Conservation (phyloP, 1,140 invertebrate genomes). For the Calycopis cecrops region DNA sequence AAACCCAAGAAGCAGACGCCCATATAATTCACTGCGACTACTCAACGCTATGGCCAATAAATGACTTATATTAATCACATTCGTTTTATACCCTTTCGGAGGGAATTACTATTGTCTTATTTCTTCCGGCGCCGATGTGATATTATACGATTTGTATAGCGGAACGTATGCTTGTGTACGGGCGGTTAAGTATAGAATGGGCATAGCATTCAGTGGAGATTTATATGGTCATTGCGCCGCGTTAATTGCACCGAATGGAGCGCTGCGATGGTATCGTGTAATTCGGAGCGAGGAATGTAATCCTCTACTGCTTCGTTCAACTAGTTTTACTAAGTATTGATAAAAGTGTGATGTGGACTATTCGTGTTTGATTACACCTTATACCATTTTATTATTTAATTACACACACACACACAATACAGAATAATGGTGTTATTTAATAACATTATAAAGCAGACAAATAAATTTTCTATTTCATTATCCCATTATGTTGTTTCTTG, state of each 20-base stretch:
- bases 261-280: constrained; percentile 57
- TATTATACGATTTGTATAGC: not conserved
- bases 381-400: too few species aligned
- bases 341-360: not conserved
- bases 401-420: too few species aligned
- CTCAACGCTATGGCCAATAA: constrained; percentile 39
- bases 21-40: constrained; percentile 34
- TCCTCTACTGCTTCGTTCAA: constrained; percentile 37
- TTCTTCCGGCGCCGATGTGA: constrained; percentile 11
- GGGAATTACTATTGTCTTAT: constrained; percentile 15
- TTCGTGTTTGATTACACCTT: too few species aligned
- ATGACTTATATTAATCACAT: constrained; percentile 36
- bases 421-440: too few species aligned
- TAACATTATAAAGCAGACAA: too few species aligned
- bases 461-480: too few species aligned
- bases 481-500: too few species aligned
- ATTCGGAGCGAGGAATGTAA: constrained; percentile 53
- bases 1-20: constrained; percentile 37
- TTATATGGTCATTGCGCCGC: constrained; percentile 67
- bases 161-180: constrained; percentile 20
- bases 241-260: constrained; percentile 67
- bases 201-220: constrained; percentile 57
- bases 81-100: constrained; percentile 32
- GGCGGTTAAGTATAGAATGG: constrained; percentile 41
- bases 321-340: constrained; percentile 2